Evolutionary conservation across 2,888 invertebrate species (phyloP), one percentile per base, ranked within the genome.

Genomic region (Cataglyphis altisquamis): DNA sequence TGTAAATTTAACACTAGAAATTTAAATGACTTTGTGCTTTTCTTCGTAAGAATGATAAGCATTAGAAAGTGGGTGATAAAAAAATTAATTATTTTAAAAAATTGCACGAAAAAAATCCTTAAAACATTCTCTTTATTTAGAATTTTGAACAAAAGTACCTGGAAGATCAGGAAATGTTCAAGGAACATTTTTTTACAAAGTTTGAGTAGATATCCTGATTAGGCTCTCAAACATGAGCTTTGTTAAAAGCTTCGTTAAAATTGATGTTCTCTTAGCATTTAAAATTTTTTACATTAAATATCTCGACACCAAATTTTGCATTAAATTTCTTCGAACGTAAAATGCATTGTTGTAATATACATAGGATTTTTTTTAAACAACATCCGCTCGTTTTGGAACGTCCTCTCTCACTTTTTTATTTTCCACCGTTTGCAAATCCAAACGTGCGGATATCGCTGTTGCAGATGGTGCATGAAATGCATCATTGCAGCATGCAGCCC

Each of bases 381-480:
- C 62, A 15, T 68, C 15, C 3, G 25, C 25, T 25, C 25, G 25
- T 25, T 25, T 25, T 25, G 1, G 1, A 21, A 39, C 39, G 36
- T 15, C 5, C 32, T 25, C 52, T 29, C 48, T 36, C 66, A 25
- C 5, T 15, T 21, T 45, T 45, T 45, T 60, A 45, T 15, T 32
- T 57, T 41, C 9, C 39, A 15, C 39, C n/a, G 4, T 29, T 29
- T 25, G 41, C 36, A 77, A 67, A 67, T 67, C n/a, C 52, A 25
- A 52, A 77, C 9, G 9, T 39, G 52, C 39, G 55, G 39, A 75
- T 48, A 64, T 39, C 67, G 48, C 63, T 32, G 66, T 29, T 41
- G n/a, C 68, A 78, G 77, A 39, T 41, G 55, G 45, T 39, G 55
- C 29, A 9, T 12, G 36, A 18, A n/a, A 55, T 52, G 18, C 8